Evolutionary conservation across 2,113 vertebrate genomes (phyloP).

Genomic region (Epinephelus moara): DNA sequence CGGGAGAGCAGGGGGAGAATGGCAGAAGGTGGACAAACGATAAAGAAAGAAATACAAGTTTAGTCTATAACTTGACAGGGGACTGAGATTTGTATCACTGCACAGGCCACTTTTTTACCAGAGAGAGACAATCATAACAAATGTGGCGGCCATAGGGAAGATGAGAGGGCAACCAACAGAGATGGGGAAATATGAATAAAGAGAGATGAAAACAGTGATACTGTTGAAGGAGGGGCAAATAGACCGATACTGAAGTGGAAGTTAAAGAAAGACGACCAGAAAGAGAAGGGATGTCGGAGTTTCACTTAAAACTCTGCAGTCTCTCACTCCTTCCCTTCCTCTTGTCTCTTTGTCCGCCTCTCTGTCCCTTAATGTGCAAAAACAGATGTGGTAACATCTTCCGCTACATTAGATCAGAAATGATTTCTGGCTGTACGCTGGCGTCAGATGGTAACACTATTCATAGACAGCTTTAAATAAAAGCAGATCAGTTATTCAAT

Average conservation of each 20-base stretch:
- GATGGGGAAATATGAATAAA: not conserved
- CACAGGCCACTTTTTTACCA: not conserved
- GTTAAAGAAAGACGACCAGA: not conserved
- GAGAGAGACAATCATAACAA: slow-evolving; percentile 10
- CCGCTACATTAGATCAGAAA: slow-evolving; percentile 61
- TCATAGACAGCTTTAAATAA: slow-evolving; percentile 72
- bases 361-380: slow-evolving; percentile 31
- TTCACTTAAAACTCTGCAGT: slow-evolving; percentile 4
- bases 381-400: slow-evolving; percentile 65
- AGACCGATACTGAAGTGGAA: slow-evolving; percentile 8
- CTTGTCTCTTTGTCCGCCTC: slow-evolving; percentile 21
- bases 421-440: slow-evolving; percentile 36
- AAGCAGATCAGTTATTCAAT: slow-evolving; percentile 54
- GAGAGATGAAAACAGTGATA: not conserved
- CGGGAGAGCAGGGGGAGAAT: not conserved
- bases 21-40: not conserved
- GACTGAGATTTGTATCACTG: not conserved
- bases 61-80: not conserved
- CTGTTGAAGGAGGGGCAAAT: not conserved
- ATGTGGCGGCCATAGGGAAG: not conserved
- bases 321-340: slow-evolving; percentile 7
- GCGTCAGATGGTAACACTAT: slow-evolving; percentile 57
- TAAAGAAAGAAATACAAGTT: slow-evolving; percentile 9
- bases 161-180: not conserved
- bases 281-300: slow-evolving; percentile 15